Conservation (phyloP, 2,888 invertebrate species). For the Drosophila heteroneura region DNA sequence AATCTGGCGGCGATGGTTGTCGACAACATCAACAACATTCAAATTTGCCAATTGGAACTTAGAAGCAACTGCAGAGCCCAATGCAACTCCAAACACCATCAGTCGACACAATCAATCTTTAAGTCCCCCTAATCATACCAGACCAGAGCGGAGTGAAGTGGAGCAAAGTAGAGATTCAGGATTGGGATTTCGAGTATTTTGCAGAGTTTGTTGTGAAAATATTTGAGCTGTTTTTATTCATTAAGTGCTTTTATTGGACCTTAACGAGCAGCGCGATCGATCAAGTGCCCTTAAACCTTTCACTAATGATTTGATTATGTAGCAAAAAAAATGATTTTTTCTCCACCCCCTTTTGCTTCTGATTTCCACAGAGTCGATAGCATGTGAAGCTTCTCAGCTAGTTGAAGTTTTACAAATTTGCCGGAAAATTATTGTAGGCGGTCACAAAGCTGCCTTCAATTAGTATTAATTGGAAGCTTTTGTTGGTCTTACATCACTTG, state of each 20-base stretch:
- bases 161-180: constrained; percentile 14
- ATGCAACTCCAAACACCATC: constrained; percentile 66
- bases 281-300: constrained; percentile 83
- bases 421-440: constrained; percentile 69
- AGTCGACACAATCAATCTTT: constrained; percentile 80
- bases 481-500: constrained; percentile 24
- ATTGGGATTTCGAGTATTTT: constrained; percentile 29
- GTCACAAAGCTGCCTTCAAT: constrained; percentile 51
- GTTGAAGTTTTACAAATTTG: constrained; percentile 35
- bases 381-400: constrained; percentile 18
- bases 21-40: constrained; percentile 77
- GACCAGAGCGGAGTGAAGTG: not conserved
- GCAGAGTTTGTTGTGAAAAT: constrained; percentile 72
- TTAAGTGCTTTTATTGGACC: constrained; percentile 76
- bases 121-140: constrained; percentile 3
- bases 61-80: constrained; percentile 40
- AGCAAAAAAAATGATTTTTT: constrained; percentile 26
- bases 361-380: constrained; percentile 1
- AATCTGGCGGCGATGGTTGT: constrained; percentile 54
- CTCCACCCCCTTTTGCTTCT: constrained; percentile 19
- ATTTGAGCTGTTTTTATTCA: constrained; percentile 75
- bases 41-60: constrained; percentile 75
- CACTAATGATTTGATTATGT: constrained; percentile 82
- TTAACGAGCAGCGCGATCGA: constrained; percentile 75
- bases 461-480: constrained; percentile 47